Base-by-base conservation (phyloP, 2,888 invertebrate genomes). In the Octodonta nipae region DNA sequence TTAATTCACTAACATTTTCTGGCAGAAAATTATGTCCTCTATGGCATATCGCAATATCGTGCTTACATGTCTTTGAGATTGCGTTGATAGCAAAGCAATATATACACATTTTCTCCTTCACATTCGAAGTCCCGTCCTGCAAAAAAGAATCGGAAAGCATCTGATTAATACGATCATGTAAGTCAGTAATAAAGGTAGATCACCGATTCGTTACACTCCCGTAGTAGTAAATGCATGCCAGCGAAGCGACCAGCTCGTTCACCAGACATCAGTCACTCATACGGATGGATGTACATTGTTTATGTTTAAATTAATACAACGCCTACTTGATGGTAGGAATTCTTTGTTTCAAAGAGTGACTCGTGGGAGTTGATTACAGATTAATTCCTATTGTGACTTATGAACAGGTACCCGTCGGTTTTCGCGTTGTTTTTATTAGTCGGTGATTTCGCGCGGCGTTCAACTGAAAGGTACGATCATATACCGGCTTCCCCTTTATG, bases 191-290 rank as follows among this genome's bases (percentile, higher is more conserved):
- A 32, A 12, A 33, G 24, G 49, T 49, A 44, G 38, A 46, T 50
- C 50, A 50, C 44, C 42, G 46, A 53, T 53, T 51, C 48, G 51
- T 42, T 51, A 46, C 50, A 50, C 52, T 50, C 47, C 49, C 37
- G 48, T 46, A 38, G 41, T 45, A 42, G 43, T 44, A 46, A 48
- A 47, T 44, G 37, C 35, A 22, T 31, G n/a, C n/a, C n/a, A n/a
- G n/a, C n/a, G n/a, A n/a, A n/a, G n/a, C n/a, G n/a, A 37, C 33
- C 30, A 35, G 38, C 41, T 36, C 37, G 37, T 37, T 24, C 35
- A 36, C 35, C 40, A 37, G 33, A 33, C 43, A 43, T 43, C 43
- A 39, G 34, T 47, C 45, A 45, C 35, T 47, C 44, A 45, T 10
- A 37, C n/a, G n/a, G n/a, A n/a, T n/a, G n/a, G n/a, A 39, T 33